Evolutionary conservation across 1,140 invertebrate species (phyloP).

Genomic region (Trypoxylus dichotomus): DNA sequence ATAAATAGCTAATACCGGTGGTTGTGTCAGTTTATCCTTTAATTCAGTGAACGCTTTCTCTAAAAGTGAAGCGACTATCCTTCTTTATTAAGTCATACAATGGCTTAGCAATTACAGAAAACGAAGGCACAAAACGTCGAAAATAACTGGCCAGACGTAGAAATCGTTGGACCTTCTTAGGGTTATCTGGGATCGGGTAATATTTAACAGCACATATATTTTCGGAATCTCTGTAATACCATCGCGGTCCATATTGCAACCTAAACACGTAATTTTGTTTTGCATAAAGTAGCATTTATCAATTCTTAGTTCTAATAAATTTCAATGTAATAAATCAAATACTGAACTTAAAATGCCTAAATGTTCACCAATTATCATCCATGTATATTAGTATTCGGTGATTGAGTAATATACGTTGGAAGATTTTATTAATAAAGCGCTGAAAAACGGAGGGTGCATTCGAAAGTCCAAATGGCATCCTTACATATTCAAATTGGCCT

Average conservation of each 20-base stretch:
- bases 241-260: conserved; percentile 28
- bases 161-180: background rate
- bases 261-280: conserved; percentile 32
- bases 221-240: conserved; percentile 1
- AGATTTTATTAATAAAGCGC: conserved; percentile 28
- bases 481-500: conserved; percentile 39
- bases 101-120: background rate
- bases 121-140: background rate
- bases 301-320: conserved; percentile 32
- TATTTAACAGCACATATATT: background rate
- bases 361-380: conserved; percentile 31
- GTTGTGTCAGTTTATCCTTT: conserved; percentile 5
- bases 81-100: background rate
- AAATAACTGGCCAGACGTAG: background rate
- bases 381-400: conserved; percentile 22
- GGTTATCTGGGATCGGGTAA: background rate
- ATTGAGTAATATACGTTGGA: background rate
- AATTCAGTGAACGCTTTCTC: background rate
- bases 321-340: conserved; percentile 32
- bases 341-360: conserved; percentile 21
- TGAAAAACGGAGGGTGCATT: conserved; percentile 29
- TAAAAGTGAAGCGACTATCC: background rate
- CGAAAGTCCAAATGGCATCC: conserved; percentile 38
- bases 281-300: conserved; percentile 36
- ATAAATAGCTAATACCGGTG: background rate